Percentiles rank a stretch among this genome's conserved stretches.
Conservation (phyloP, 2,113 vertebrate genomes). For the Tamias sibiricus region DNA sequence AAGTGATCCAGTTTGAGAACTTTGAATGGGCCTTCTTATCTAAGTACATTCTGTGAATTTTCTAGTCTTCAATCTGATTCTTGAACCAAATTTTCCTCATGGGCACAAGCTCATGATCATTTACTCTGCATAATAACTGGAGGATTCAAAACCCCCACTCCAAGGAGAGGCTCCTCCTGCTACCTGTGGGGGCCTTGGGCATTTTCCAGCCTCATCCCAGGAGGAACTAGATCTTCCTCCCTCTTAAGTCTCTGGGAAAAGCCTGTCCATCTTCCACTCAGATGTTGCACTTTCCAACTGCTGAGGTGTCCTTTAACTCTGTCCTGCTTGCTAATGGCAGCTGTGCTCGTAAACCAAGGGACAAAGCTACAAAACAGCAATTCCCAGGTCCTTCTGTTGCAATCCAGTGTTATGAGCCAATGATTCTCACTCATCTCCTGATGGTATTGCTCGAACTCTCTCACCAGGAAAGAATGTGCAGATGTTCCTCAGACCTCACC, state of each 20-base stretch:
- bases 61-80: not conserved
- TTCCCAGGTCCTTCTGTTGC: conserved; percentile 1
- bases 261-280: not conserved
- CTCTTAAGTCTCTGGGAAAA: not conserved
- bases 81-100: not conserved
- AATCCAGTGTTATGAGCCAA: conserved; percentile 2
- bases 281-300: not conserved
- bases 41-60: not conserved
- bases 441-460: not conserved
- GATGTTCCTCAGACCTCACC: not conserved
- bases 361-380: not conserved
- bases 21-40: not conserved
- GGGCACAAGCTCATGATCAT: not conserved
- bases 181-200: not conserved
- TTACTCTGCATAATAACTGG: not conserved
- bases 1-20: not conserved
- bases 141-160: not conserved
- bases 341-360: not conserved
- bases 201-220: no score
- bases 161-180: not conserved
- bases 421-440: not conserved
- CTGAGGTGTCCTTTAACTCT: not conserved
- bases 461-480: not conserved
- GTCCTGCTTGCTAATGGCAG: not conserved
- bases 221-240: not conserved